Base-by-base conservation (phyloP, 1,140 invertebrate species). In the Drosophila ambigua region DNA sequence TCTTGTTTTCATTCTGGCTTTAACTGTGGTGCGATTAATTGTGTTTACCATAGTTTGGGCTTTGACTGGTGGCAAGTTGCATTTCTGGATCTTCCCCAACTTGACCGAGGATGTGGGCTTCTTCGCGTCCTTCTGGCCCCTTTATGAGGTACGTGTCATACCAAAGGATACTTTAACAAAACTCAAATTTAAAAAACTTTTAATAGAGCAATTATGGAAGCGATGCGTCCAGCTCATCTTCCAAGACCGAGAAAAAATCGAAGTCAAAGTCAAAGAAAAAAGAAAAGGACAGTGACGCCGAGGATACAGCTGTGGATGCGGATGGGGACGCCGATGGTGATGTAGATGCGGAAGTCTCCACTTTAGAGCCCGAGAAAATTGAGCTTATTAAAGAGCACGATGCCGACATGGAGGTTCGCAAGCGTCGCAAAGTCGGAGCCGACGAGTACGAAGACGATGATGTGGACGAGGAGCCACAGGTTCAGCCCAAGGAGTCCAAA, bases 71-170 rank as follows among this genome's bases (percentile, higher is more conserved):
- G 98, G 98, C 3, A 95, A 96, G 90, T 96, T 99, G 92, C 98
- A 99, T 90, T 94, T 99, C 54, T 99, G 98, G 98, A 94, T 99
- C 53, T 94, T 99, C 65, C 99, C 99, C 0, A 99, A 99, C 93
- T 93, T 99, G 20, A 99, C 98, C 2, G 98, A 99, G 93, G 99
- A 99, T 93, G 98, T 99, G 49, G 98, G 99, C 39, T 99, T 99
- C 93, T 97, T 99, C 63, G 98, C 98, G 44, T 99, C 98, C 1
- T 99, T 99, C 93, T 98, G 97, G 96, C 99, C 99, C 26, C 93
- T 99, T 2, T 99, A 99, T 93, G 96, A 97, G 92, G 97, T 97
- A 92, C 9, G 11, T 92, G 83, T 91, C 52, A 50, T 43, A 15
- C 16, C 2, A 2, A 6, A 20, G 4, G 0, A 35, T 39, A 1